Base-by-base conservation (phyloP, 2,888 invertebrate genomes). In the Marasmarcha lunaedactyla region DNA sequence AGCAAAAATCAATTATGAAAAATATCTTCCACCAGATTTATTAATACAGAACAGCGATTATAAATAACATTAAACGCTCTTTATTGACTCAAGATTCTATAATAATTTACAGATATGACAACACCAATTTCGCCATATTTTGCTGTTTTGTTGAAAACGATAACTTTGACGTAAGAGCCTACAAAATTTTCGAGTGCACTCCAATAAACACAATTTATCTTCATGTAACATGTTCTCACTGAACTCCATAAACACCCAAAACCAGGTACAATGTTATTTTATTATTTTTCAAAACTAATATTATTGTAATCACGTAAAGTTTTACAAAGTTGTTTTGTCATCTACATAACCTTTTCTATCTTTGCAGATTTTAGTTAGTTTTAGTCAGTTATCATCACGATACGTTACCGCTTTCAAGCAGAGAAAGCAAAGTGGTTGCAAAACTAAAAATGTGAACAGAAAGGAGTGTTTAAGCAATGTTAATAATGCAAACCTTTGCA, bases 181-280 rank as follows among this genome's bases (percentile, higher is more conserved):
- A 78, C 81, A 79, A 83, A 83, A 81, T 83, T 83, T 79, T 78
- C 74, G 72, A 79, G 81, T 83, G 74, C 76, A 76, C 74, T 74
- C 67, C 61, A 61, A 53, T 60, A 64, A 59, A 63, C 65, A 60
- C 70, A 68, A 67, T 55, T 63, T 60, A 71, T 63, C 64, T 79
- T 65, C 73, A 84, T 83, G 84, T 81, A 84, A 79, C 76, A 84
- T 84, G 84, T 83, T 84, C 70, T 84, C 84, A 78, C 56, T 84
- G 78, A 83, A 84, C 64, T 81, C 84, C 58, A 46, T 84, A 58
- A 84, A 84, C 57, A 81, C 71, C 55, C 84, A 83, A 72, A 84
- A 83, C 57, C 84, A 84, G 81, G 84, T 77, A 62, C 43, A 34
- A 33, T 15, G 20, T n/a, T 34, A 30, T 36, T n/a, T n/a, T n/a